Evolutionary conservation across 2,888 invertebrate species (phyloP).

Genomic region (Halictus quadricinctus): DNA sequence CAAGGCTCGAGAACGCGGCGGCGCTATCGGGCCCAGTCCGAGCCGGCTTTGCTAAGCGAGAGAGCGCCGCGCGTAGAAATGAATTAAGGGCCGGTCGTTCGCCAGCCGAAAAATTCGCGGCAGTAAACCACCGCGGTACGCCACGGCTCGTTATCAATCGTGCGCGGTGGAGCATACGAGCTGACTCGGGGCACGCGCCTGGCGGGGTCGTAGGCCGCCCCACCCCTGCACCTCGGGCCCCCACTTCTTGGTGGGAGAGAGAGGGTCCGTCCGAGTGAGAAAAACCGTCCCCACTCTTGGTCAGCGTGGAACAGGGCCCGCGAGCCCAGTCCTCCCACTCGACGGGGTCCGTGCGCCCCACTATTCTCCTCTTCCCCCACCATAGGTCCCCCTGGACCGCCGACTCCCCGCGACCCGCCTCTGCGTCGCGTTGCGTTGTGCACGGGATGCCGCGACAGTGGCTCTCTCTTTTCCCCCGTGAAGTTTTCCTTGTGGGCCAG

Average conservation of each 20-base stretch:
- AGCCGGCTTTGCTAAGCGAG: not conserved
- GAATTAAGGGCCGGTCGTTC: conserved; percentile 39
- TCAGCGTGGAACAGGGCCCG: conserved; percentile 53
- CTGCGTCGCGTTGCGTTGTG: conserved; percentile 51
- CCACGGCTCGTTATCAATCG: conserved; percentile 69
- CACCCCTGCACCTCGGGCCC: conserved; percentile 62
- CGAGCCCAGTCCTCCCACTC: conserved; percentile 70
- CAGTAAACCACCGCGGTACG: conserved; percentile 53
- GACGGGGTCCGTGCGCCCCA: conserved; percentile 39
- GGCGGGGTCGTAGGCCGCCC: conserved; percentile 71
- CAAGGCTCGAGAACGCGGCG: conserved; percentile 26
- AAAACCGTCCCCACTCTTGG: conserved; percentile 46
- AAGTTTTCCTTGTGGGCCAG: conserved; percentile 6
- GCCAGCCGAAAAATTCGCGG: conserved; percentile 49
- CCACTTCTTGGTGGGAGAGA: conserved; percentile 27
- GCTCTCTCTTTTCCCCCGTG: conserved; percentile 42
- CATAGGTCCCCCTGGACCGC: conserved; percentile 40
- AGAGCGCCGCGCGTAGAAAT: conserved; percentile 14
- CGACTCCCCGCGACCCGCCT: conserved; percentile 66
- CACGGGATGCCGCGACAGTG: conserved; percentile 52
- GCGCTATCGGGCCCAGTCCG: conserved; percentile 1
- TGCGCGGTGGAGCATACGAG: conserved; percentile 68
- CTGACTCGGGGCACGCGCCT: conserved; percentile 80
- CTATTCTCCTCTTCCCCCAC: conserved; percentile 39
- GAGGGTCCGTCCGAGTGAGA: conserved; percentile 24